Evolutionary conservation across 2,113 vertebrate species (phyloP).

Genomic region (Calypte anna): DNA sequence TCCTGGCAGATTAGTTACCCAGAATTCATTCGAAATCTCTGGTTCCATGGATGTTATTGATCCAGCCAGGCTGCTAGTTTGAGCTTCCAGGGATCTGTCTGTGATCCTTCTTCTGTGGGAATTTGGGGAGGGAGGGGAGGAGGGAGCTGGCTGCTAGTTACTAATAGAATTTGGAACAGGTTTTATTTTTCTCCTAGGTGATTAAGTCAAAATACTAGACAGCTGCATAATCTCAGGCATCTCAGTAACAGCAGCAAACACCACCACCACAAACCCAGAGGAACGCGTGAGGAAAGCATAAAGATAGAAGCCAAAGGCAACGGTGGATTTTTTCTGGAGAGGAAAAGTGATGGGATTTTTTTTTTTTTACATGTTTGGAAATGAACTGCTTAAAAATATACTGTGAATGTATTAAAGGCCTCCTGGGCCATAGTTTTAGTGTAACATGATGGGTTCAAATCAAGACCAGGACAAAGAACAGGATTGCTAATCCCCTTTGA

Average conservation of each 20-base stretch:
- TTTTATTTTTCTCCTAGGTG: neutral
- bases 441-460: neutral
- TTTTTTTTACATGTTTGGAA: neutral
- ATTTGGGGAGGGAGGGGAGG: neutral
- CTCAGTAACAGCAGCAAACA: constrained; percentile 21
- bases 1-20: constrained; percentile 57
- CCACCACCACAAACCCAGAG: neutral
- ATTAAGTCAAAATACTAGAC: constrained; percentile 62
- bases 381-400: neutral
- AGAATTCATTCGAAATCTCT: constrained; percentile 42
- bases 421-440: neutral
- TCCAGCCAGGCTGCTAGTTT: constrained; percentile 56
- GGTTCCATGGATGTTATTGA: constrained; percentile 65
- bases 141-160: constrained; percentile 20
- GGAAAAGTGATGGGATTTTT: neutral
- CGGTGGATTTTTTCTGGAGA: neutral
- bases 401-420: neutral
- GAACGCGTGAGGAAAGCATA: neutral
- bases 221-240: constrained; percentile 38
- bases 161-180: constrained; percentile 53
- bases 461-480: neutral
- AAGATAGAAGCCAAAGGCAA: neutral
- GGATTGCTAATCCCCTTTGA: neutral
- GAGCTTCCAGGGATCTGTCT: constrained; percentile 29
- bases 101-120: constrained; percentile 32